A percentile compares a stretch with the other conserved stretches of the same genome.
These are phyloP conservation scores for Sebastes aleutianus DNA, from an alignment of 2,797 vertebrate genomes.

Conservation along the genomic window DNA sequence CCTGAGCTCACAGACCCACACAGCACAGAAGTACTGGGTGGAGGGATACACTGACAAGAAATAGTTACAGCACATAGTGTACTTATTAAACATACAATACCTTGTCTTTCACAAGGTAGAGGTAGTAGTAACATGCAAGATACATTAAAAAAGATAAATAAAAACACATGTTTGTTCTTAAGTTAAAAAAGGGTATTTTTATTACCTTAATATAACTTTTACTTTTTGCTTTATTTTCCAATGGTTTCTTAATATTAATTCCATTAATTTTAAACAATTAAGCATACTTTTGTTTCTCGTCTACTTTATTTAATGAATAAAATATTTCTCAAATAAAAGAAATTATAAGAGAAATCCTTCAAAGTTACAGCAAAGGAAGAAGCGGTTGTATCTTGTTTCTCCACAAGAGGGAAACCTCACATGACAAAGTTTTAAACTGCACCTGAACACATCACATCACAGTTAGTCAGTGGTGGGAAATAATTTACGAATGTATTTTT, in stretches of 20 bases:
- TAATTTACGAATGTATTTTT: no score
- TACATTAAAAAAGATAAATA: neutral
- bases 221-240: neutral
- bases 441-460: neutral
- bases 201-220: neutral
- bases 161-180: neutral
- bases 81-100: neutral
- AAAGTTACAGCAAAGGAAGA: neutral
- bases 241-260: neutral
- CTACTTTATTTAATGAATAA: neutral
- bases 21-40: neutral
- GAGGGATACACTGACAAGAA: neutral
- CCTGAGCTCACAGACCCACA: neutral
- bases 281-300: neutral
- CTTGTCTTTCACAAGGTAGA: neutral
- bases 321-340: neutral
- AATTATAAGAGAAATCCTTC: neutral
- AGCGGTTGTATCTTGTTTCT: neutral
- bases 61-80: neutral
- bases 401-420: constrained; percentile 51
- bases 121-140: neutral
- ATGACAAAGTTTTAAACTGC: neutral
- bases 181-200: neutral
- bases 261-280: neutral
- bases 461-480: no score